Percentiles rank a stretch among this genome's conserved stretches.
Conservation (phyloP, 2,797 vertebrate species). For the Tokudaia muenninki region DNA sequence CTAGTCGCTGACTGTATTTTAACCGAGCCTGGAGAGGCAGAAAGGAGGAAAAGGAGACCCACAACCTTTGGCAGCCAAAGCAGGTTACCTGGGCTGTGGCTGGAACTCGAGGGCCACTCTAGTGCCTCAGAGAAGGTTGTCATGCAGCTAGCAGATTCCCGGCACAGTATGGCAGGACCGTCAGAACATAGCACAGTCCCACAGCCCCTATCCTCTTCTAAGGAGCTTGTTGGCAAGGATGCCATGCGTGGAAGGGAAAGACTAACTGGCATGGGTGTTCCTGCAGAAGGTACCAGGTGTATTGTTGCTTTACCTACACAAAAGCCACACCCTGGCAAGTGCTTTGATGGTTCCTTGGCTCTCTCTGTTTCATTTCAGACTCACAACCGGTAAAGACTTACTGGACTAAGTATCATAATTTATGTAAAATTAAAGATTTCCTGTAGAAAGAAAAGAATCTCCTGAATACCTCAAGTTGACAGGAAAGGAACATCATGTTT, state of each 20-base stretch:
- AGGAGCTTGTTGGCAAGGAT: not conserved
- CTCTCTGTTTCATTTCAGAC: not conserved
- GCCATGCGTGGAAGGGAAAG: not conserved
- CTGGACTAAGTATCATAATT: constrained; percentile 14
- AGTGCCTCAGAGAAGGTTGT: not conserved
- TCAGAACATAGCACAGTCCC: not conserved
- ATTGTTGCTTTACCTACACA: not conserved
- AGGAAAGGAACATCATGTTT: not conserved
- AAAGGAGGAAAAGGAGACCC: not conserved
- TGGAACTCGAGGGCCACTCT: not conserved
- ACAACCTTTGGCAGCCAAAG: not conserved
- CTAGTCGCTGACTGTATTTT: not conserved
- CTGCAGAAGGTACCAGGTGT: not conserved
- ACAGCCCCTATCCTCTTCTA: not conserved
- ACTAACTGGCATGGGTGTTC: not conserved
- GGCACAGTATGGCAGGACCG: not conserved
- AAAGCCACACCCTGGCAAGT: not conserved
- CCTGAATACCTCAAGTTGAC: not conserved
- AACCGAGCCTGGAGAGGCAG: not conserved
- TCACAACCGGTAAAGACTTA: constrained; percentile 9
- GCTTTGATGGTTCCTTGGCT: not conserved
- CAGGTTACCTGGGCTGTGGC: not conserved
- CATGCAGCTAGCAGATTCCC: not conserved
- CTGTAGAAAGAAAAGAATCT: not conserved
- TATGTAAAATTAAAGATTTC: constrained; percentile 30